phyloP scores from a whole-genome alignment of 1,140 invertebrate genomes.

The Radopholus similis region DNA sequence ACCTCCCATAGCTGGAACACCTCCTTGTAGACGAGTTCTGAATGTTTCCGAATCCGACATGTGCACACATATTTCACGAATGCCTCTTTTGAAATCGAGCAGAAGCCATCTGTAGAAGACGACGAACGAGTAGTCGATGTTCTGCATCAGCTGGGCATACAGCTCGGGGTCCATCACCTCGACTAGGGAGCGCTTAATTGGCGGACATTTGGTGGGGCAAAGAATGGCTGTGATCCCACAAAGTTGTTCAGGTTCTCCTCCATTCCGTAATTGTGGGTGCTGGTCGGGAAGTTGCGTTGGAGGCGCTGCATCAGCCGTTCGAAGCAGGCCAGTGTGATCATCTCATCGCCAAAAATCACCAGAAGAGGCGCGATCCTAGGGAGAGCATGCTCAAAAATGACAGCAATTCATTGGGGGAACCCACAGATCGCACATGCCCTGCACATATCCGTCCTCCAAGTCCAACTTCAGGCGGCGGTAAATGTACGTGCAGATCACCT shows the following conservation, averaged over 20 bases:
- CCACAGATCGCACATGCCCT: slow-evolving; percentile 78
- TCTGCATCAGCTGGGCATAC: slow-evolving; percentile 86
- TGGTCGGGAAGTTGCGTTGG: slow-evolving; percentile 84
- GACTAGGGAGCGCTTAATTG: slow-evolving; percentile 67
- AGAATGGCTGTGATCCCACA: background rate
- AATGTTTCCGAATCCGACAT: slow-evolving; percentile 23
- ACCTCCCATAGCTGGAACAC: slow-evolving; percentile 88
- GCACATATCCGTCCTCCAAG: slow-evolving; percentile 73
- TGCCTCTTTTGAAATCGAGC: slow-evolving; percentile 73
- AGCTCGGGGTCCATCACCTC: slow-evolving; percentile 84
- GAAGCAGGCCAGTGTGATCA: slow-evolving; percentile 84
- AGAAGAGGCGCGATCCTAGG: slow-evolving; percentile 79
- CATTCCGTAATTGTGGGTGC: slow-evolving; percentile 56
- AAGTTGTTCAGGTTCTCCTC: slow-evolving; percentile 12
- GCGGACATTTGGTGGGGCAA: background rate
- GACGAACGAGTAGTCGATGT: slow-evolving; percentile 93
- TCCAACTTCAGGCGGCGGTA: slow-evolving; percentile 72
- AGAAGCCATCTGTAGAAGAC: slow-evolving; percentile 78
- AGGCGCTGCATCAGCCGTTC: slow-evolving; percentile 82
- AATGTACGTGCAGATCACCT: slow-evolving; percentile 92
- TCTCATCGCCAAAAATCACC: slow-evolving; percentile 82
- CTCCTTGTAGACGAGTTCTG: slow-evolving; percentile 82
- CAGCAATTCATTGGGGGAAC: no score
- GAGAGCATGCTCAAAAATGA: no score
- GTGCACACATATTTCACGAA: background rate